Conservation (phyloP, 2,113 vertebrate genomes). For the Sprattus sprattus region DNA sequence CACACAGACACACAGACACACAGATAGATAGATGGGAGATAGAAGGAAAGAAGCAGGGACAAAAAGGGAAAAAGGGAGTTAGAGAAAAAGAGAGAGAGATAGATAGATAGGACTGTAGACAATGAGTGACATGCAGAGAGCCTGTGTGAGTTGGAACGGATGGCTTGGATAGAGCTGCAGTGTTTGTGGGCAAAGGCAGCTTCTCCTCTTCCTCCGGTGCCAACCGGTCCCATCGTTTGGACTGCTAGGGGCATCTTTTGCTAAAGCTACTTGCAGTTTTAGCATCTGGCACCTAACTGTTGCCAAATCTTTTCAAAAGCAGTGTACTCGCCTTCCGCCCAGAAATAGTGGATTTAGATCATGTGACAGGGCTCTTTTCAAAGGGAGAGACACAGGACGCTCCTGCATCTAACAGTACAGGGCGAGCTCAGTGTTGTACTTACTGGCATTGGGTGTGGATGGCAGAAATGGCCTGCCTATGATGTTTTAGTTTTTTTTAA, state of each 20-base stretch:
- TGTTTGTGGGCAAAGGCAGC: slow-evolving; percentile 28
- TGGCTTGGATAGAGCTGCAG: slow-evolving; percentile 34
- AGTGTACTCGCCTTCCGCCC: not conserved
- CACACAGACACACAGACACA: not conserved
- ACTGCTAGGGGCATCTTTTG: slow-evolving; percentile 32
- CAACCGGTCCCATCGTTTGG: slow-evolving; percentile 41
- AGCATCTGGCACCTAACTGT: slow-evolving; percentile 39
- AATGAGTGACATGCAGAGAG: slow-evolving; percentile 16
- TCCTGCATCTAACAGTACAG: not conserved
- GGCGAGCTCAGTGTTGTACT: not conserved
- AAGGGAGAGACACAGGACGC: not conserved
- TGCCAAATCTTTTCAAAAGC: slow-evolving; percentile 22
- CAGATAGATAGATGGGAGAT: not conserved
- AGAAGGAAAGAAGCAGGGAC: not conserved
- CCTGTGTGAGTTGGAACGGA: slow-evolving; percentile 25
- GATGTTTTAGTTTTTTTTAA: not conserved
- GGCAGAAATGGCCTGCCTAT: not conserved
- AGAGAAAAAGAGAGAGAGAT: not conserved
- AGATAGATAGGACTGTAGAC: not conserved
- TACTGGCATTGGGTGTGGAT: not conserved
- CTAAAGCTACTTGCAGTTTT: slow-evolving; percentile 38
- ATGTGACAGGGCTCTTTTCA: not conserved
- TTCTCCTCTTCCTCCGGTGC: slow-evolving; percentile 26
- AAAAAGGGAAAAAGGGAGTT: not conserved
- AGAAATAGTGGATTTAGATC: not conserved